Conservation (phyloP, 2,888 invertebrate species). For the Oligia fasciuncula region DNA sequence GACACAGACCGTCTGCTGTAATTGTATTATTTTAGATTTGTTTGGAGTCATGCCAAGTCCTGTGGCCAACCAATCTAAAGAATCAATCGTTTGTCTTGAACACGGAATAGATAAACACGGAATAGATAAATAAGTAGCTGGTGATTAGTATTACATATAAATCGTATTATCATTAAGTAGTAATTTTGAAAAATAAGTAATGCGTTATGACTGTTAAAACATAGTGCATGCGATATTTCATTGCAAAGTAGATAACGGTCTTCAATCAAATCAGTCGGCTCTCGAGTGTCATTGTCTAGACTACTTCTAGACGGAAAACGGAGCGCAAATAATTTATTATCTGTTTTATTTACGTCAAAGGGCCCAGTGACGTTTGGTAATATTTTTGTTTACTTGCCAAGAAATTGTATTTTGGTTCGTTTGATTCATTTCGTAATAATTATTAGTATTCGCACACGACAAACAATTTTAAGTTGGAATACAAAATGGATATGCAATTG, state of each 20-base stretch:
- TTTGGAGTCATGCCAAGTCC: conserved; percentile 33
- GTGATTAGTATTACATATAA: neutral
- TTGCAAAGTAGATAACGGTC: neutral
- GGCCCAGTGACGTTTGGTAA: conserved; percentile 37
- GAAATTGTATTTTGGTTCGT: conserved; percentile 44
- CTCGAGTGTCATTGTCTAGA: conserved; percentile 8
- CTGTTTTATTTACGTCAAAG: conserved; percentile 37
- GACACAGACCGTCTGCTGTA: neutral
- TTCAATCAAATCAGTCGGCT: neutral
- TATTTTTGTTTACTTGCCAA: conserved; percentile 67
- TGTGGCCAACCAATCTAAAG: neutral
- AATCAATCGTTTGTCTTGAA: neutral
- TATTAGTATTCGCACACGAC: conserved; percentile 5
- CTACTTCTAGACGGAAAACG: neutral
- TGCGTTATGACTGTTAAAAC: neutral
- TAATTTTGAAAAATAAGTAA: neutral
- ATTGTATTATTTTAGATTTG: conserved; percentile 14
- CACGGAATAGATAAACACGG: no score
- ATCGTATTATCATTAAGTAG: neutral
- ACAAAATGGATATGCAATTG: conserved; percentile 66
- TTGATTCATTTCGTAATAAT: conserved; percentile 49
- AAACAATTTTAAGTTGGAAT: neutral
- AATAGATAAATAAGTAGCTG: neutral
- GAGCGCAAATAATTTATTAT: conserved; percentile 11
- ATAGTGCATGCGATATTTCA: neutral